Percentiles rank a stretch among this genome's conserved stretches.
phyloP scores from a whole-genome alignment of 1,140 invertebrate genomes.

The Scaptomyza pallida region DNA sequence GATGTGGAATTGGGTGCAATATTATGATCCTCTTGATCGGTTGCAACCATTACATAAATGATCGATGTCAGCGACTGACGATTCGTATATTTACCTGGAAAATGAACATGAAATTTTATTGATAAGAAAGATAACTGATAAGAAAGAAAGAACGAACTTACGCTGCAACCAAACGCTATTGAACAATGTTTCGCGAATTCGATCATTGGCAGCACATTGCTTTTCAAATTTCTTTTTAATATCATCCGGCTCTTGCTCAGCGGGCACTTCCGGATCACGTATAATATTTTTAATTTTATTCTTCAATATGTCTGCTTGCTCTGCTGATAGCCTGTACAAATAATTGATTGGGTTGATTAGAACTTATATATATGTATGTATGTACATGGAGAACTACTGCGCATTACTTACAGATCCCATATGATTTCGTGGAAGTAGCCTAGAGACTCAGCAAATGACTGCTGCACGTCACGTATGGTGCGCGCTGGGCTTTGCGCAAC shows the following conservation, averaged over 20 bases:
- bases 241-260: neutral
- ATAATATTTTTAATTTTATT: conserved; percentile 47
- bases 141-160: conserved; percentile 52
- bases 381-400: conserved; percentile 18
- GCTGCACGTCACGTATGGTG: conserved; percentile 55
- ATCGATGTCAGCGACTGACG: conserved; percentile 62
- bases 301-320: conserved; percentile 26
- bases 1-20: conserved; percentile 27
- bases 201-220: conserved; percentile 17
- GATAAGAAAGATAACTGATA: too few relatives aligned
- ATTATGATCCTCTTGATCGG: conserved; percentile 37
- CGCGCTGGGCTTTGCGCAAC: conserved; percentile 2
- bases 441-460: conserved; percentile 54
- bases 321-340: conserved; percentile 38
- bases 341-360: neutral
- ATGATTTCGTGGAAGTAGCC: conserved; percentile 53
- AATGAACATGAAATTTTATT: conserved; percentile 4
- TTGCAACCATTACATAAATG: conserved; percentile 69
- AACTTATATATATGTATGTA: neutral
- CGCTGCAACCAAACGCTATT: conserved; percentile 68
- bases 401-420: conserved; percentile 76
- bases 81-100: conserved; percentile 72
- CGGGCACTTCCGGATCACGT: neutral
- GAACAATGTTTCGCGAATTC: conserved; percentile 50
- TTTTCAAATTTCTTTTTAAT: conserved; percentile 16